Evolutionary conservation across 2,888 invertebrate genomes (phyloP), one percentile per base, ranked within the genome.

Genomic region (Tachina lurida): DNA sequence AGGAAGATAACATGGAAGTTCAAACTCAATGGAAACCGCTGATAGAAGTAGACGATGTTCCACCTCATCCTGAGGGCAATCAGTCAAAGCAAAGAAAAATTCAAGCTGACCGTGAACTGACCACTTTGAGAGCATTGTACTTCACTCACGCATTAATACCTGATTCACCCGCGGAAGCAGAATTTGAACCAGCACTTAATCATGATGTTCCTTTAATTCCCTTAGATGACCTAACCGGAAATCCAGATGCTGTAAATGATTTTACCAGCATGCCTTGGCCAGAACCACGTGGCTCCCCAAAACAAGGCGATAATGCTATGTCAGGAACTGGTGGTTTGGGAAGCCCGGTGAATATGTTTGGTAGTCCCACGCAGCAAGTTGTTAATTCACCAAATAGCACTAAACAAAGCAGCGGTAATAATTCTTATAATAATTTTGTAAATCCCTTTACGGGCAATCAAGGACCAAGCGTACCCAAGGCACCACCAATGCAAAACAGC

Each of bases 51-150:
- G 96, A 96, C 88, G 92, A 95, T 80, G 94, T 95, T 83, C 95
- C 95, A 3, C 95, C 95, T 87, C 93, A 96, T 89, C 94, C 95
- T 52, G 94, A 96, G 84, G 97, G 97, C 39, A 95, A 94, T 91
- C 96, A 96, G 90, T 98, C 98, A 91, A 95, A 95, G 90, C 98
- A 99, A 93, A 97, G 96, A 91, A 95, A 96, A 79, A 95, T 97
- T 73, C 98, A 98, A 92, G 96, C 96, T 87, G 96, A 97, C 73
- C 94, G 98, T 22, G 98, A 98, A 92, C 96, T 96, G 90, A 96
- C 95, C 54, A 96, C 97, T 3, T 93, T 98, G 31, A 96, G 96
- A 90, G 96, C 97, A 0, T 93, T 97, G 22, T 97, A 97, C 93
- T 97, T 97, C 92, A 95, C 96, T 88, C 95, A 95, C 89, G 94